phyloP scores from a whole-genome alignment of 2,888 invertebrate species.

The Laothoe populi region DNA sequence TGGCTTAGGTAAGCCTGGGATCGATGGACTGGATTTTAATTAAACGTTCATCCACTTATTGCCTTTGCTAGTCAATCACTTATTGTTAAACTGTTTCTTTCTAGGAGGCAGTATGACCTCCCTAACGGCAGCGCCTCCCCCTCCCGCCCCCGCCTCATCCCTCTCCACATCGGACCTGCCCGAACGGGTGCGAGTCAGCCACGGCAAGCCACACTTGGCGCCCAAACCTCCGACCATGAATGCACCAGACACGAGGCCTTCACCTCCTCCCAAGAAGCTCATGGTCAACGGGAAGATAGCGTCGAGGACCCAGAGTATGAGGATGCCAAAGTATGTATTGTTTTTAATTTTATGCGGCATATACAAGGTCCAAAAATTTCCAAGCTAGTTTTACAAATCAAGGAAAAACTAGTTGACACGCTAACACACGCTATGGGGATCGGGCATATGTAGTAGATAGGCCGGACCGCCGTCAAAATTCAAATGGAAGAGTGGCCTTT shows the following conservation, averaged over 20 bases:
- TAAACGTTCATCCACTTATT: too few species aligned
- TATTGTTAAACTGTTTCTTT: slow-evolving; percentile 26
- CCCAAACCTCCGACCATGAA: slow-evolving; percentile 89
- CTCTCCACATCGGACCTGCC: slow-evolving; percentile 76
- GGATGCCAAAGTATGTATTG: slow-evolving; percentile 87
- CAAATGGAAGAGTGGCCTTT: too few species aligned
- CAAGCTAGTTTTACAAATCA: background rate
- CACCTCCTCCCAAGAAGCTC: slow-evolving; percentile 88
- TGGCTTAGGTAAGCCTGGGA: background rate
- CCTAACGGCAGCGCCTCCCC: slow-evolving; percentile 61
- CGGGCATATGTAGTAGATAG: too few species aligned
- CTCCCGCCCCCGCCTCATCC: slow-evolving; percentile 65
- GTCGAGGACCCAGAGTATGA: slow-evolving; percentile 93
- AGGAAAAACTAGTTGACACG: too few species aligned
- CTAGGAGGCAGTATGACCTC: slow-evolving; percentile 80
- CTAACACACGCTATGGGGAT: too few species aligned
- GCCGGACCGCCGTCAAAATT: too few species aligned
- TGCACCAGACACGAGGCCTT: slow-evolving; percentile 84
- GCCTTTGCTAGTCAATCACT: background rate
- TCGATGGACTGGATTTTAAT: background rate
- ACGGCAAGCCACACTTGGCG: slow-evolving; percentile 93
- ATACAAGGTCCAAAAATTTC: background rate
- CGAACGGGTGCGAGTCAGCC: slow-evolving; percentile 82
- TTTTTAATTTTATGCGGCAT: background rate
- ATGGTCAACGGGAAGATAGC: slow-evolving; percentile 85